Percentiles rank a stretch among this genome's conserved stretches.
These are phyloP conservation scores for Ceratotherium simum DNA, from an alignment of 2,113 vertebrate species.

Conservation along the genomic window DNA sequence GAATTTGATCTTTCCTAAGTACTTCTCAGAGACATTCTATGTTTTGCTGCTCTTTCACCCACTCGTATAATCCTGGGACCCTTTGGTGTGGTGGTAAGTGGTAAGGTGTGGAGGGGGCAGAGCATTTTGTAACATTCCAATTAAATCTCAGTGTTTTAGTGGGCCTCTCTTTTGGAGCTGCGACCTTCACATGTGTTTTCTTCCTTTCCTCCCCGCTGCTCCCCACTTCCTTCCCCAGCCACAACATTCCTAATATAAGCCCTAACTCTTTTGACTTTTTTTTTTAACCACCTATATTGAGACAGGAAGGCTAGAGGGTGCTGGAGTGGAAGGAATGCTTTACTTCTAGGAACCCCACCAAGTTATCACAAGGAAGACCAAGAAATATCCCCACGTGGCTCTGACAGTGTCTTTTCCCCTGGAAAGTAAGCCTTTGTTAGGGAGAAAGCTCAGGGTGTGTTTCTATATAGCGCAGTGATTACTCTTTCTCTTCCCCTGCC, in stretches of 20 bases:
- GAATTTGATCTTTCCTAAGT: neutral
- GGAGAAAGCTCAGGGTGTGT: neutral
- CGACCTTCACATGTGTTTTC: neutral
- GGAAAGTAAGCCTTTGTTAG: neutral
- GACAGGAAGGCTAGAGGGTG: neutral
- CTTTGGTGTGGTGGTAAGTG: neutral
- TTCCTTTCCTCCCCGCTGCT: neutral
- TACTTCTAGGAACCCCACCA: neutral
- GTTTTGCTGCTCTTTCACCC: neutral
- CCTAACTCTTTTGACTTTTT: neutral
- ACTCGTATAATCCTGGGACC: neutral
- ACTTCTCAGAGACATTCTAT: neutral
- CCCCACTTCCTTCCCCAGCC: neutral
- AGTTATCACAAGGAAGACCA: neutral
- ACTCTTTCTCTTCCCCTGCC: neutral
- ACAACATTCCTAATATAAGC: neutral
- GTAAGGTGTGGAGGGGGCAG: neutral
- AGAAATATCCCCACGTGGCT: neutral
- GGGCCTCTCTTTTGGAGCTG: neutral
- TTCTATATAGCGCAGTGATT: neutral
- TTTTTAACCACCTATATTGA: neutral
- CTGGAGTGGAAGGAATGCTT: neutral
- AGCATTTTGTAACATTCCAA: neutral
- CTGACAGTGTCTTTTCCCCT: neutral
- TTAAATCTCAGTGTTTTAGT: neutral